Conservation (phyloP, 2,797 vertebrate species). For the Siniperca undulata region DNA sequence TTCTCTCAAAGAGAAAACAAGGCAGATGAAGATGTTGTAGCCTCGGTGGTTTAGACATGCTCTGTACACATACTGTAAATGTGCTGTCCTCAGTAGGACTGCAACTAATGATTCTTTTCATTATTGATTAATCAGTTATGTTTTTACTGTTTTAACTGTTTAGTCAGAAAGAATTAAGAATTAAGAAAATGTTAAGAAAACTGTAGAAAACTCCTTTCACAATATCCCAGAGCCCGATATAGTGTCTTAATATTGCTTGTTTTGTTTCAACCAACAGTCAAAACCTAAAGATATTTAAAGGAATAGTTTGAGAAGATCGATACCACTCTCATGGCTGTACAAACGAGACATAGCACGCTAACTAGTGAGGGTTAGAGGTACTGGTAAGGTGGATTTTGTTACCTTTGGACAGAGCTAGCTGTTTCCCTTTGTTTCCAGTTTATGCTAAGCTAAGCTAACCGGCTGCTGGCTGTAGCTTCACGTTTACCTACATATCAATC, state of each 20-base stretch:
- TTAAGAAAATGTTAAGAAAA: background rate
- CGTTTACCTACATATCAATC: background rate
- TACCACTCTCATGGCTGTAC: background rate
- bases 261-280: background rate
- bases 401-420: background rate
- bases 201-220: background rate
- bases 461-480: background rate
- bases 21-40: background rate
- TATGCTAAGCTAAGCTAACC: background rate
- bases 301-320: background rate
- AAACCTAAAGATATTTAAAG: background rate
- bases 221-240: background rate
- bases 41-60: background rate
- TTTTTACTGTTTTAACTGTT: background rate
- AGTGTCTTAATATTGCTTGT: background rate
- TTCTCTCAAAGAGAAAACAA: conserved; percentile 14
- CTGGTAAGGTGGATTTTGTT: background rate
- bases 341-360: background rate
- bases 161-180: background rate
- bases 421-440: background rate
- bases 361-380: background rate
- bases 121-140: background rate
- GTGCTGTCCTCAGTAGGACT: background rate
- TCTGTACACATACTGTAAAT: background rate
- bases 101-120: background rate